Evolutionary conservation across 2,888 invertebrate species (phyloP), one percentile per base, ranked within the genome.

Genomic region (Emmelina monodactyla): DNA sequence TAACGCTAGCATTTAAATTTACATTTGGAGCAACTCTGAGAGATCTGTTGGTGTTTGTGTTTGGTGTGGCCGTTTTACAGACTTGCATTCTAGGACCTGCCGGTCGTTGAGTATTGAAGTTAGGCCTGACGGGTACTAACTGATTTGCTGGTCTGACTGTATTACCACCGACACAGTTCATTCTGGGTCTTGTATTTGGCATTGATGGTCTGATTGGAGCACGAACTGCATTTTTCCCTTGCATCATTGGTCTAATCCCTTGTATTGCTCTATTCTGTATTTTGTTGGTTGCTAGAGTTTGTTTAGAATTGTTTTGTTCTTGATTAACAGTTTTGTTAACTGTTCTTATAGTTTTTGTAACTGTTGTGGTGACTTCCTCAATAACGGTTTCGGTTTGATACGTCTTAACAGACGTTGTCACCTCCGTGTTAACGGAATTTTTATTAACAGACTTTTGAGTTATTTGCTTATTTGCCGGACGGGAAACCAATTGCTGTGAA

Each of bases 311-410:
- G 43, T 56, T 65, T 42, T 56, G 58, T 52, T 70, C 64, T 50
- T 75, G 68, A 39, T 73, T 70, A 14, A 61, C 52, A 16, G 63
- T 64, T 50, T 75, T 70, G 43, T 75, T 78, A 0, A 78, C 65
- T 13, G 73, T 76, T 49, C 75, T 64, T 42, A 79, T 68, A 6
- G 78, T 79, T 62, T 76, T 76, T 6, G 79, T 79, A 2, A 79
- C 76, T 16, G 79, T 79, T 32, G 78, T 78, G 4, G 78, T 79
- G 22, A 79, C 67, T 58, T 79, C 79, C 59, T 79, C 62, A 41
- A 78, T 70, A 11, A 78, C 60, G 19, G 78, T 79, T 47, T 78
- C 55, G 1, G 73, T 66, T 55, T 76, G 66, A 54, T 66, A 62
- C 2, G 70, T 73, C 59, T 76, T 73, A 1, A 79, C 70, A 22